Percentiles rank a stretch among this genome's conserved stretches.
These are phyloP conservation scores for Eublepharis macularius DNA, from an alignment of 2,113 vertebrate species.

Conservation along the genomic window DNA sequence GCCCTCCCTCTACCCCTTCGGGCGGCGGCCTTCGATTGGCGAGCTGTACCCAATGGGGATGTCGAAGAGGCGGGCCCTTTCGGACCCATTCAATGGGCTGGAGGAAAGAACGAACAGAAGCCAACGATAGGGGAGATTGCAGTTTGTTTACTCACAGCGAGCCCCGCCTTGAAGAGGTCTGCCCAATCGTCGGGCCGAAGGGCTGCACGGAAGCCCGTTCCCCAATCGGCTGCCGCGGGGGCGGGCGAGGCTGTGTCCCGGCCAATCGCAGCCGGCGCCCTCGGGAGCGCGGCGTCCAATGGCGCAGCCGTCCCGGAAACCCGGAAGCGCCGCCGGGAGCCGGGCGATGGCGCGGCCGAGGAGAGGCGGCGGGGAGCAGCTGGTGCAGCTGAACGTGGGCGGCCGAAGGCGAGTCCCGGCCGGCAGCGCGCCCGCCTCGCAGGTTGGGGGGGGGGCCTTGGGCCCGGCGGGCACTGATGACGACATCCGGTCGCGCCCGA, in stretches of 20 bases:
- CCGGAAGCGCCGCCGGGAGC: slow-evolving; percentile 50
- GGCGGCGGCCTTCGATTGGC: not conserved
- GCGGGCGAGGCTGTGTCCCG: no score
- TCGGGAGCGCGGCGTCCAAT: slow-evolving; percentile 10
- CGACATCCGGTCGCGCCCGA: not conserved
- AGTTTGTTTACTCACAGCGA: not conserved
- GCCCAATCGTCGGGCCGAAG: not conserved
- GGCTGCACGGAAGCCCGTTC: fast-evolving
- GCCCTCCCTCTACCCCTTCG: no score
- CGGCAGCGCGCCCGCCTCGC: not conserved
- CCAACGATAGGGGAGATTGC: not conserved
- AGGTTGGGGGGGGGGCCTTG: not conserved
- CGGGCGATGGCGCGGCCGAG: slow-evolving; percentile 17
- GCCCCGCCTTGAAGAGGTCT: not conserved
- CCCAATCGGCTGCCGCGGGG: not conserved
- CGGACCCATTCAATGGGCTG: not conserved
- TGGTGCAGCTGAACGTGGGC: slow-evolving; percentile 75
- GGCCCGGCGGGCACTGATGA: not conserved
- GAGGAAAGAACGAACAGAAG: not conserved
- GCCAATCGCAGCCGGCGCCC: slow-evolving; percentile 26
- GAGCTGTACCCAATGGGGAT: not conserved
- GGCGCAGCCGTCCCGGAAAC: not conserved
- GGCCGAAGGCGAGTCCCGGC: slow-evolving; percentile 63
- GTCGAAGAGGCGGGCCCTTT: not conserved
- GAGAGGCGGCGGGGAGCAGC: slow-evolving; percentile 53